A percentile compares a stretch with the other conserved stretches of the same genome.
Evolutionary conservation across 2,888 invertebrate genomes (phyloP).

Genomic region (Micoletzkya japonica): DNA sequence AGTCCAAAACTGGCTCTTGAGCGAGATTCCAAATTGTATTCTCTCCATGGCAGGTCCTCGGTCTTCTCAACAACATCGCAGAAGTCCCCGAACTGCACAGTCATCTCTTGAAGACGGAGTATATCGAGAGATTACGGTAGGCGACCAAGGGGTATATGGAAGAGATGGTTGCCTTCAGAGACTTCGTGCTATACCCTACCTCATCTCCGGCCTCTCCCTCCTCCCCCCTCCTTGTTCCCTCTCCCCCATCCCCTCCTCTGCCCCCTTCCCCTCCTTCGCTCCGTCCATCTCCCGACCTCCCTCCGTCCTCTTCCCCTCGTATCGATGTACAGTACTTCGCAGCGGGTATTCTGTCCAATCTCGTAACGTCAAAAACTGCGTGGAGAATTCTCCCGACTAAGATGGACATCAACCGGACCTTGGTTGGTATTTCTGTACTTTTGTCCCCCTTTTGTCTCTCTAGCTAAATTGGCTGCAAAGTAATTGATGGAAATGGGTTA

Average conservation of each 20-base stretch:
- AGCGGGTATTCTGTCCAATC: slow-evolving; percentile 47
- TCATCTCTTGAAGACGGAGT: slow-evolving; percentile 70
- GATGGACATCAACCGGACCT: slow-evolving; percentile 15
- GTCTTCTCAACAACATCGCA: slow-evolving; percentile 73
- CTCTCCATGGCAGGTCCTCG: slow-evolving; percentile 52
- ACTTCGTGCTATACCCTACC: too few species aligned
- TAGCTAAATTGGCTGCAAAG: too few species aligned
- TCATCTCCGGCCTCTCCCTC: too few species aligned
- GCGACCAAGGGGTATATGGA: too few species aligned
- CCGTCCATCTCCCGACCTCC: neutral
- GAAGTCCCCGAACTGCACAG: slow-evolving; percentile 73
- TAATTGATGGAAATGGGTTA: too few species aligned
- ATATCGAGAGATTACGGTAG: too few species aligned
- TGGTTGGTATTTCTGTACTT: too few species aligned
- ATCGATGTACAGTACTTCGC: slow-evolving; percentile 71
- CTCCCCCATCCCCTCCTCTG: neutral
- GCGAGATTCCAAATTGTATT: too few species aligned
- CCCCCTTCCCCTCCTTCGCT: too few species aligned
- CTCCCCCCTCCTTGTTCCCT: neutral
- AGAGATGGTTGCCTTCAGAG: too few species aligned
- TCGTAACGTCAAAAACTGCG: slow-evolving; percentile 26
- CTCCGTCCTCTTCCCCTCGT: neutral
- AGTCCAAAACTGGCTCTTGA: too few species aligned
- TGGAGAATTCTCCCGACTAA: slow-evolving; percentile 14
- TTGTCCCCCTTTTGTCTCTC: too few species aligned